Evolutionary conservation across 2,113 vertebrate genomes (phyloP).

Genomic region (Chunga burmeisteri): DNA sequence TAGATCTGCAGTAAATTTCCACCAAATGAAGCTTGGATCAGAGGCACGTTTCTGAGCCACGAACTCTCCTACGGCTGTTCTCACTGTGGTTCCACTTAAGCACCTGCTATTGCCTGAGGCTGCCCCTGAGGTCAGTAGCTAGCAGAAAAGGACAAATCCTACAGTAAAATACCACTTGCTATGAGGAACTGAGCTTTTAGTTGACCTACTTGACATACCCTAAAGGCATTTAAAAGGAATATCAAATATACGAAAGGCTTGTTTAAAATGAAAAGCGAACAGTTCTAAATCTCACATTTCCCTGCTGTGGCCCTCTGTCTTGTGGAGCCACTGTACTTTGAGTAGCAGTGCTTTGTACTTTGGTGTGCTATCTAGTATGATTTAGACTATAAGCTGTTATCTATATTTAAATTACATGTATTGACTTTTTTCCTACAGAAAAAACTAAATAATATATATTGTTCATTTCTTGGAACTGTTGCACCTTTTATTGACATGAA

Average conservation of each 20-base stretch:
- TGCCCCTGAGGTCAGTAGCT: slow-evolving; percentile 1
- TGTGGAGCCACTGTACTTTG: background rate
- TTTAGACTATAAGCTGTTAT: background rate
- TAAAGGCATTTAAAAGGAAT: slow-evolving; percentile 45
- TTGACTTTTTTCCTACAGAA: background rate
- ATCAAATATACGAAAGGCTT: slow-evolving; percentile 23
- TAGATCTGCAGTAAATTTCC: background rate
- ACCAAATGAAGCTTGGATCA: background rate
- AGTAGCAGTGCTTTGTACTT: slow-evolving; percentile 21
- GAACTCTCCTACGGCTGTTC: background rate
- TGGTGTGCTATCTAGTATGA: background rate
- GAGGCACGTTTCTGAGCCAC: background rate
- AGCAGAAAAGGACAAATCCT: background rate
- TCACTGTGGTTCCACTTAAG: background rate
- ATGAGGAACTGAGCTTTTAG: slow-evolving; percentile 38
- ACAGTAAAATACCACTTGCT: slow-evolving; percentile 19
- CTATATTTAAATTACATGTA: slow-evolving; percentile 22
- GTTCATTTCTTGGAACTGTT: background rate
- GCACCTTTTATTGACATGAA: background rate
- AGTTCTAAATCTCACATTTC: background rate
- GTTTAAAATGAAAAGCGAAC: slow-evolving; percentile 22
- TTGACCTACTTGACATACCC: slow-evolving; percentile 56
- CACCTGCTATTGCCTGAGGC: slow-evolving; percentile 18
- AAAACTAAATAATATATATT: background rate
- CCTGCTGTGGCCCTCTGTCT: background rate